A percentile compares a stretch with the other conserved stretches of the same genome.
phyloP scores from a whole-genome alignment of 2,888 invertebrate species.

The Zygogramma bicolorata region DNA sequence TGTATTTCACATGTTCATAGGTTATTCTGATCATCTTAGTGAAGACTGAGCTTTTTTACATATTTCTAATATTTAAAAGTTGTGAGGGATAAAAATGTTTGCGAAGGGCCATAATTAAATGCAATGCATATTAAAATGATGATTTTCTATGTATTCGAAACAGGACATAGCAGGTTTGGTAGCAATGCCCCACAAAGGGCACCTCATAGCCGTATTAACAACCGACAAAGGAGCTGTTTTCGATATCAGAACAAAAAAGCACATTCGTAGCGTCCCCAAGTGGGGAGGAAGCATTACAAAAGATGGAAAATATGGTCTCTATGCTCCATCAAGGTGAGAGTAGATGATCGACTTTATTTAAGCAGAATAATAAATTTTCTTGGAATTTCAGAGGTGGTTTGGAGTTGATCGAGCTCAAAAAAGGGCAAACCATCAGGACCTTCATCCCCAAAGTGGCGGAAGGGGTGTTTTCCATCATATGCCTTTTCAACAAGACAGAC shows the following conservation, averaged over 20 bases:
- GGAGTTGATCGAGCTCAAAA: slow-evolving; percentile 91
- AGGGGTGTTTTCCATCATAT: slow-evolving; percentile 96
- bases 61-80: no score
- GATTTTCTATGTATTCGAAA: slow-evolving; percentile 28
- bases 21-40: no score
- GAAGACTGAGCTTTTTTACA: no score
- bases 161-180: slow-evolving; percentile 82
- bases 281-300: slow-evolving; percentile 93
- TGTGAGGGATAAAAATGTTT: no score
- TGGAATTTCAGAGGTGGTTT: slow-evolving; percentile 82
- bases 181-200: slow-evolving; percentile 86
- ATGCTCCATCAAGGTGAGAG: slow-evolving; percentile 82
- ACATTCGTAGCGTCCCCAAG: slow-evolving; percentile 87
- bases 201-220: slow-evolving; percentile 89
- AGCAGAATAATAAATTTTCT: background rate
- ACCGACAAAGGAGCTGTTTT: slow-evolving; percentile 91
- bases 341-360: no score
- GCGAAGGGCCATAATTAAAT: no score
- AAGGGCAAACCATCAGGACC: slow-evolving; percentile 88
- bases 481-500: slow-evolving; percentile 93
- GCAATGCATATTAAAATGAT: no score
- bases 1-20: no score
- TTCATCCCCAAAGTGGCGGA: slow-evolving; percentile 96
- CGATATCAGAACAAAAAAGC: slow-evolving; percentile 89
- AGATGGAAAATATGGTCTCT: slow-evolving; percentile 91